phyloP scores from a whole-genome alignment of 2,888 invertebrate genomes.

The Drosophila rubida region DNA sequence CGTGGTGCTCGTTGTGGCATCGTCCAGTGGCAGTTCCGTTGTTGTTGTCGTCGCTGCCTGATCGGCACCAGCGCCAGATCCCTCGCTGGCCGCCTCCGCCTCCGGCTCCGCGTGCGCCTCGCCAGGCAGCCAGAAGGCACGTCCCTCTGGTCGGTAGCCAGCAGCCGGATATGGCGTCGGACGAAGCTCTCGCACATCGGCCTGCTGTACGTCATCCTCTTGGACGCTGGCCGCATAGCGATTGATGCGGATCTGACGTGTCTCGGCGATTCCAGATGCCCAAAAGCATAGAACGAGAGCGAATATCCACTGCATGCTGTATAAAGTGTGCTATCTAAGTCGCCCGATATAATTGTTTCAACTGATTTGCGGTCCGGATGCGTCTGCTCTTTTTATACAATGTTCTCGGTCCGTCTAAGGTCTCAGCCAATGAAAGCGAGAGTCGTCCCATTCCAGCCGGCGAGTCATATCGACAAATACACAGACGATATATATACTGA shows the following conservation, averaged over 20 bases:
- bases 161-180: conserved; percentile 74
- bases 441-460: conserved; percentile 53
- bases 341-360: conserved; percentile 33
- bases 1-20: conserved; percentile 53
- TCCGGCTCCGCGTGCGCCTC: conserved; percentile 43
- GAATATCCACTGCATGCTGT: conserved; percentile 51
- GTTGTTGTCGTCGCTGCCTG: conserved; percentile 50
- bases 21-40: conserved; percentile 54
- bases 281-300: conserved; percentile 42
- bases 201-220: conserved; percentile 62
- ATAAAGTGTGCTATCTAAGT: conserved; percentile 30
- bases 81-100: conserved; percentile 12
- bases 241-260: conserved; percentile 78
- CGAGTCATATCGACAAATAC: conserved; percentile 29
- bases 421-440: conserved; percentile 63
- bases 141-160: conserved; percentile 71
- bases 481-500: conserved; percentile 27
- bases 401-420: conserved; percentile 63
- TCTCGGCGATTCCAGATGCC: conserved; percentile 41
- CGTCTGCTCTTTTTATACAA: conserved; percentile 61
- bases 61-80: conserved; percentile 35
- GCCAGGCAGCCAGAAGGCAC: conserved; percentile 70
- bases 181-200: conserved; percentile 53
- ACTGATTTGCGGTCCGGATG: conserved; percentile 58
- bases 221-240: conserved; percentile 72